These are phyloP conservation scores for Lycocorax pyrrhopterus DNA, from an alignment of 2,113 vertebrate species.

Conservation along the genomic window DNA sequence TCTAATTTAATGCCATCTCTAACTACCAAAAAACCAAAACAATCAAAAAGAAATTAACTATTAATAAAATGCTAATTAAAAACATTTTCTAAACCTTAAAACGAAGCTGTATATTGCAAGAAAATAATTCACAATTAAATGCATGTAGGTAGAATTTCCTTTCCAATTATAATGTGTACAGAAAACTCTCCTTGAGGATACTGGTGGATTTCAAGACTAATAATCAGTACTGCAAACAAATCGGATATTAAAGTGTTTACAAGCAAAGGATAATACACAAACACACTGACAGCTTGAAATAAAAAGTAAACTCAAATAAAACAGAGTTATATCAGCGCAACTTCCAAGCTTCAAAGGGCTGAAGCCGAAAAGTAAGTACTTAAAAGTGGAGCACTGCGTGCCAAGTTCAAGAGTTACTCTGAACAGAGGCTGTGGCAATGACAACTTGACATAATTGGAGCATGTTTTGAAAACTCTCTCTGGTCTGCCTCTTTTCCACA, in stretches of 20 bases:
- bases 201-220: neutral
- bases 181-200: neutral
- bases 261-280: neutral
- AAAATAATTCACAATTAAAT: neutral
- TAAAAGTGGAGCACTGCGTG: neutral
- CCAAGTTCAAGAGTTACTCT: slow-evolving; percentile 12
- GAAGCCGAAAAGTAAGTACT: neutral
- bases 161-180: neutral
- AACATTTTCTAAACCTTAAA: neutral
- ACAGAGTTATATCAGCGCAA: neutral
- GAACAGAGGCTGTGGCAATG: neutral
- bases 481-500: slow-evolving; percentile 3
- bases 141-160: neutral
- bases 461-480: slow-evolving; percentile 43
- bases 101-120: neutral
- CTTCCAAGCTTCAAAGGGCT: neutral
- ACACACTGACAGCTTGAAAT: neutral
- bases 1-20: neutral
- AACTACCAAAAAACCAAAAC: neutral
- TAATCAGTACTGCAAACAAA: neutral
- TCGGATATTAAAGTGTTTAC: neutral
- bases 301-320: neutral
- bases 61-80: neutral
- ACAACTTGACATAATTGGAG: slow-evolving; percentile 53
- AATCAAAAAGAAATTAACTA: neutral